Conservation (phyloP, 2,797 vertebrate species). For the Vultur gryphus region DNA sequence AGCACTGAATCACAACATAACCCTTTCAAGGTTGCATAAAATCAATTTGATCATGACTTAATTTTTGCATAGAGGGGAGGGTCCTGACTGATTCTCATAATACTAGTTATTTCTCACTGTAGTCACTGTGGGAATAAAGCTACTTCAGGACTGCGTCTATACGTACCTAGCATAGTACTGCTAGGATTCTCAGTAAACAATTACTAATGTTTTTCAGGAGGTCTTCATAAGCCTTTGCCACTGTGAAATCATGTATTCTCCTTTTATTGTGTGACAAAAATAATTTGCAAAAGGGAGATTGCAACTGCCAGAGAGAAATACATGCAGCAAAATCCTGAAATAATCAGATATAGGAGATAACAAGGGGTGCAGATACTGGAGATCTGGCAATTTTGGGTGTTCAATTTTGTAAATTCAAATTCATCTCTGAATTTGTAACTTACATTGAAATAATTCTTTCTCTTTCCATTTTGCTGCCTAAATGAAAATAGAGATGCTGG, state of each 20-base stretch:
- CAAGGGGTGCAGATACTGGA: not conserved
- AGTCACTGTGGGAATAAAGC: not conserved
- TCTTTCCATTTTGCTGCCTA: slow-evolving; percentile 24
- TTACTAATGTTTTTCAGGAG: not conserved
- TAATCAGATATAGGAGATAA: not conserved
- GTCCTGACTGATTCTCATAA: not conserved
- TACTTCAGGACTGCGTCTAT: not conserved
- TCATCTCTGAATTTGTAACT: slow-evolving; percentile 7
- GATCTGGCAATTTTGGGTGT: not conserved
- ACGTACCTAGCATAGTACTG: not conserved
- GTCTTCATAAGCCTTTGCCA: not conserved
- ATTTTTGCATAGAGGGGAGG: not conserved
- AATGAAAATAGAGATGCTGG: slow-evolving; percentile 40
- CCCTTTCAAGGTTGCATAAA: slow-evolving; percentile 16
- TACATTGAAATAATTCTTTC: slow-evolving; percentile 33
- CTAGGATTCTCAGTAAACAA: not conserved
- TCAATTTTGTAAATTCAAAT: slow-evolving; percentile 15
- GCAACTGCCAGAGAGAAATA: not conserved
- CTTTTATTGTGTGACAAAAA: not conserved
- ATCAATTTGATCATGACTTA: slow-evolving; percentile 6
- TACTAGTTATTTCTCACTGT: not conserved
- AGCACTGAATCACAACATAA: not conserved
- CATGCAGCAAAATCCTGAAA: not conserved
- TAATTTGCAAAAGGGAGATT: not conserved
- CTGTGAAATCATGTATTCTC: not conserved